Conservation (phyloP, 2,113 vertebrate species). For the Daphoenositta chrysoptera region DNA sequence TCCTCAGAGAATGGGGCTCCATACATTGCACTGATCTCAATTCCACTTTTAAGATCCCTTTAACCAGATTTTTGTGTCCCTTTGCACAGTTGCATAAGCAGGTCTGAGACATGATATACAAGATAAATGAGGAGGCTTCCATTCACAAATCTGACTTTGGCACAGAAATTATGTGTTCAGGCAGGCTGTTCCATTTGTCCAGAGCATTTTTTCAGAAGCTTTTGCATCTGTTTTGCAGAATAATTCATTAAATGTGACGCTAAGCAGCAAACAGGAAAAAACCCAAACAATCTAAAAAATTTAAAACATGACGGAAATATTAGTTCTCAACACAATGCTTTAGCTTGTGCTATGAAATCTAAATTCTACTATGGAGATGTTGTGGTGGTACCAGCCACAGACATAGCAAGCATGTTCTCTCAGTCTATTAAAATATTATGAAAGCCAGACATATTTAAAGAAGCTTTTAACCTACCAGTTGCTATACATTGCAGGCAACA, state of each 20-base stretch:
- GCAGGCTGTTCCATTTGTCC: not conserved
- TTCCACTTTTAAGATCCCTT: not conserved
- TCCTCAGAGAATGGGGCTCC: not conserved
- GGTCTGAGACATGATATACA: not conserved
- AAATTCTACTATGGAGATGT: not conserved
- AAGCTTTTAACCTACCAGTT: not conserved
- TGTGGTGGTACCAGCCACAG: not conserved
- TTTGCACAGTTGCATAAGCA: not conserved
- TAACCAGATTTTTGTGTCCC: not conserved
- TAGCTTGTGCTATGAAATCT: not conserved
- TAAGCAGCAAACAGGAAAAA: not conserved
- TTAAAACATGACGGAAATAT: not conserved
- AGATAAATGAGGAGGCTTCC: not conserved
- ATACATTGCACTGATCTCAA: not conserved
- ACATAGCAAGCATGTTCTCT: not conserved
- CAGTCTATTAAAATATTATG: conserved; percentile 1
- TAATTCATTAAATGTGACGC: not conserved
- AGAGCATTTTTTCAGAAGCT: not conserved
- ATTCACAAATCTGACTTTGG: not conserved
- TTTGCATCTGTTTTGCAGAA: not conserved
- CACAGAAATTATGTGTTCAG: not conserved
- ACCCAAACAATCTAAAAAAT: rapidly evolving
- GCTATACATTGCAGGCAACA: not conserved
- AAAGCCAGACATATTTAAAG: conserved; percentile 26
- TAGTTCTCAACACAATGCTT: not conserved